These are phyloP conservation scores for Miltochrista miniata DNA, from an alignment of 2,888 invertebrate genomes.

Conservation along the genomic window DNA sequence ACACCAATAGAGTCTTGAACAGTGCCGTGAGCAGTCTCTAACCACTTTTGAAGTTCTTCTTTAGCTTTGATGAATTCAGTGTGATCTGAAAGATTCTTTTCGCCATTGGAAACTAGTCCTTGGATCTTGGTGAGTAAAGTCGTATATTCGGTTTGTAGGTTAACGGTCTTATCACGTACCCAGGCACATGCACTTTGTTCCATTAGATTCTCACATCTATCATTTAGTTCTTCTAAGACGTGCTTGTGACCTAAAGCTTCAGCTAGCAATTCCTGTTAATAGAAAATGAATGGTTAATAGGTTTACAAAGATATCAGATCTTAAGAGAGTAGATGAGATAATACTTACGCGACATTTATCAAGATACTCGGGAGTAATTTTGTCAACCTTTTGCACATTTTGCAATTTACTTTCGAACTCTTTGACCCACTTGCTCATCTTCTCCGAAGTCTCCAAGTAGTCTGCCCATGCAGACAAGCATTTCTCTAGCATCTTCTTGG, in stretches of 20 bases:
- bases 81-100: slow-evolving; percentile 95
- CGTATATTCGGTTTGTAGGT: slow-evolving; percentile 92
- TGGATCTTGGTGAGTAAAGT: slow-evolving; percentile 91
- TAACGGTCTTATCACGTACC: slow-evolving; percentile 94
- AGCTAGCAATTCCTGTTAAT: slow-evolving; percentile 85
- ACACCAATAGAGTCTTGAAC: slow-evolving; percentile 92
- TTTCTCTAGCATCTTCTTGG: slow-evolving; percentile 88
- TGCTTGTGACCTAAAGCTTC: slow-evolving; percentile 91
- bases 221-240: slow-evolving; percentile 92
- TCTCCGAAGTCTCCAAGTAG: slow-evolving; percentile 88
- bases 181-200: slow-evolving; percentile 93
- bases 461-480: slow-evolving; percentile 93
- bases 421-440: slow-evolving; percentile 90
- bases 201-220: slow-evolving; percentile 93
- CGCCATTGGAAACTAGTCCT: slow-evolving; percentile 92
- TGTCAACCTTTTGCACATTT: slow-evolving; percentile 86
- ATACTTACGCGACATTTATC: slow-evolving; percentile 87
- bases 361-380: slow-evolving; percentile 91
- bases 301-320: too few relatives aligned
- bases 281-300: neutral
- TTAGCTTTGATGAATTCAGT: slow-evolving; percentile 95
- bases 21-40: slow-evolving; percentile 90
- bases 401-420: slow-evolving; percentile 87
- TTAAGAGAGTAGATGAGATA: neutral
- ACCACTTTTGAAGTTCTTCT: slow-evolving; percentile 92